Conservation (phyloP, 30 jellyfish, hydroid and myxozoan species). For the Turritopsis rubra region DNA sequence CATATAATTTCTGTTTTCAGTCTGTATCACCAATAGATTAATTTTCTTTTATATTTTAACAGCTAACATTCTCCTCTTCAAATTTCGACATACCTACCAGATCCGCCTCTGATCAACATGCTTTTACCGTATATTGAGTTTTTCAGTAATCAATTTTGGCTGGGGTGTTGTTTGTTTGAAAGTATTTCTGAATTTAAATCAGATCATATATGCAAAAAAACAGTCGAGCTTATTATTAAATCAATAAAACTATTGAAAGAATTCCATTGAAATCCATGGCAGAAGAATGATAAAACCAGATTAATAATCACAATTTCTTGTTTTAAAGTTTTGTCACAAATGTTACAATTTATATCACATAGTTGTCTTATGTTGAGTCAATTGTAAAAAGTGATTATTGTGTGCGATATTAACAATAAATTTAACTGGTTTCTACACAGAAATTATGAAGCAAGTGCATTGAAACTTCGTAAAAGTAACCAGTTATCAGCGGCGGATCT, state of each 20-base stretch:
- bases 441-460: no score
- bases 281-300: neutral
- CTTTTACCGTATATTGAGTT: no score
- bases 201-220: neutral
- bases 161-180: neutral
- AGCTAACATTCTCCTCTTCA: no score
- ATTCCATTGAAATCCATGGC: neutral
- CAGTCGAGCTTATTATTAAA: neutral
- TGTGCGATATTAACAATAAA: no score
- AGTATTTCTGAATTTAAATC: neutral
- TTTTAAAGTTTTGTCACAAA: neutral
- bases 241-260: neutral
- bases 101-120: no score
- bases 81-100: no score
- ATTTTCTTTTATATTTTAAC: no score
- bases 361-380: neutral
- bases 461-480: no score
- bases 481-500: no score
- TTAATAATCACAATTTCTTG: neutral
- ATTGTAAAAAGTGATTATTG: neutral
- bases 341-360: neutral
- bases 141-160: neutral
- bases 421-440: neutral
- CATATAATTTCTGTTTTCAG: no score
- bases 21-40: no score